Evolutionary conservation across 35 echinoderm and acorn worm species (phyloP).

Genomic region (Ophioderma brevispina): DNA sequence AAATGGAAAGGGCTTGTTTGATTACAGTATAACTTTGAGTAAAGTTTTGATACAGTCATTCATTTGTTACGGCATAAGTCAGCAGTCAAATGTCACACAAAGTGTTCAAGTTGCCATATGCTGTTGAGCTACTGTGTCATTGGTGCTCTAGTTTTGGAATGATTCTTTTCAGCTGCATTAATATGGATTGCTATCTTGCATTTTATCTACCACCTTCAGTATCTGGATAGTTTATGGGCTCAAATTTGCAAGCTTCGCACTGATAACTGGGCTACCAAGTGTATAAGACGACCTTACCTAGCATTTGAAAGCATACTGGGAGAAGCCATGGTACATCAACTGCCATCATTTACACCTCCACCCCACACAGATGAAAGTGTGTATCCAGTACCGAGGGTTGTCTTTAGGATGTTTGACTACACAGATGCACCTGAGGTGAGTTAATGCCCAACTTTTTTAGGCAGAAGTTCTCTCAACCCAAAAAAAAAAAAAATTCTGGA

Average conservation of each 20-base stretch:
- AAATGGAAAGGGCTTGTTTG: too few species aligned
- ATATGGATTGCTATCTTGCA: neutral
- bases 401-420: conserved; percentile 94
- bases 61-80: too few species aligned
- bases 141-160: too few species aligned
- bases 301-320: conserved; percentile 84
- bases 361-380: conserved; percentile 55
- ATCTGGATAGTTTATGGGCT: conserved; percentile 83
- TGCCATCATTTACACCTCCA: conserved; percentile 78
- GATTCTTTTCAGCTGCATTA: too few species aligned
- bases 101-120: too few species aligned
- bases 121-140: too few species aligned
- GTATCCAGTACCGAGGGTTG: conserved; percentile 80
- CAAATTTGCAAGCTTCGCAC: conserved; percentile 72
- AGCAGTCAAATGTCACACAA: too few species aligned
- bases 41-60: too few species aligned
- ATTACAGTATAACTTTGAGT: too few species aligned
- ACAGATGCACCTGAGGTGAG: conserved; percentile 91
- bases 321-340: conserved; percentile 66
- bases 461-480: too few species aligned
- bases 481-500: too few species aligned
- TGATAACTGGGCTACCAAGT: conserved; percentile 77
- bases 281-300: conserved; percentile 85
- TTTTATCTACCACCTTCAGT: conserved; percentile 41
- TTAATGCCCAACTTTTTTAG: neutral